Base-by-base conservation (phyloP, 2,113 vertebrate genomes). In the Saccopteryx leptura region DNA sequence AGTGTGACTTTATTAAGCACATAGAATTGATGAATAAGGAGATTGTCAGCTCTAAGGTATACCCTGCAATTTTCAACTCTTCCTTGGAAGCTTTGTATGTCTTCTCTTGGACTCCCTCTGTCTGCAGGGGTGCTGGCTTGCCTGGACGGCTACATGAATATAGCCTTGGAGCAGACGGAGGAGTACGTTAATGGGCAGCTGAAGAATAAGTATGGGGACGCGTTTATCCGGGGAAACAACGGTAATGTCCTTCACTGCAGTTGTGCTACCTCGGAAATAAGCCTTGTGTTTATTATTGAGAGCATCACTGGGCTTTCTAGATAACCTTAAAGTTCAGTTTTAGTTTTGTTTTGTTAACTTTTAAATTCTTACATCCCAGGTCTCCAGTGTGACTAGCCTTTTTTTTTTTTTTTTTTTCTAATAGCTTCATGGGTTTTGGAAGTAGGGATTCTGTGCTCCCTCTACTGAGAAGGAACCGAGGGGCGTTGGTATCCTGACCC, bases 161-260 rank as follows among this genome's bases (percentile, higher is more conserved):
- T 99, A 88, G 99, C 99, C 84, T 98, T 99, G 96, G 99, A 99
- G 96, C 99, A 99, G 98, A 99, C 99, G 0, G 99, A 99, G 97
- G 99, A 99, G 90, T 99, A 99, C 85, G 99, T 99, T 58, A 99
- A 99, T 48, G 99, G 99, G 12, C 99, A 99, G 76, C 98, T 99
- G 96, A 99, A 99, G 98, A 99, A 99, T 97, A 99, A 99, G 97
- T 99, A 99, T 0, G 99, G 99, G n/a, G 99, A 99, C 9, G 99
- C 99, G 0, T 99, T 99, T 98, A 99, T 99, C 91, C 98, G 99
- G 98, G 99, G 99, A 97, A 99, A 99, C 98, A 99, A 99, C 96
- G 99, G 99, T 99, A 98, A 98, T 24, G 0, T 94, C 23, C 88
- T 88, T 1, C 52, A 61, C 39, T 87, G 1, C 0, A 0, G 5